These are phyloP conservation scores for Pimephales promelas DNA, from an alignment of 2,113 vertebrate species.

Conservation along the genomic window DNA sequence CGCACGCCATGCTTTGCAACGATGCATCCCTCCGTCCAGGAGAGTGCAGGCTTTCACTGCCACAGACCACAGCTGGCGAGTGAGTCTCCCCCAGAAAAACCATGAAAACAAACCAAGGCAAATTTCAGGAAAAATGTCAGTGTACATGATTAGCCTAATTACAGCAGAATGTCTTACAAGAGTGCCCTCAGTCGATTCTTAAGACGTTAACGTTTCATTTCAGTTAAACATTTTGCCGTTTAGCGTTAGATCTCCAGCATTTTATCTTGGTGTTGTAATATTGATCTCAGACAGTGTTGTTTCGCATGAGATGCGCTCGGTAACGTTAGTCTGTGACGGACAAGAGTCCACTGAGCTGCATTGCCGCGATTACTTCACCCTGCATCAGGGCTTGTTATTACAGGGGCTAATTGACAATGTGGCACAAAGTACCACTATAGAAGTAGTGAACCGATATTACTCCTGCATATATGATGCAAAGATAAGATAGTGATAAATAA, in stretches of 20 bases:
- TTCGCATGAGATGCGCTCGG: background rate
- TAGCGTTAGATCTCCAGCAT: background rate
- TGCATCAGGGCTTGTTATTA: background rate
- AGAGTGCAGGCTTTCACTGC: slow-evolving; percentile 53
- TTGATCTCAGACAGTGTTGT: background rate
- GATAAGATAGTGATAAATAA: background rate
- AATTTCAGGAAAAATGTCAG: background rate
- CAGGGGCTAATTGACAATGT: background rate
- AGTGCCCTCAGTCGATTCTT: background rate
- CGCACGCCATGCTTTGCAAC: background rate
- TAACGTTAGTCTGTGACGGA: background rate
- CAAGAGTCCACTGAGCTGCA: slow-evolving; percentile 3
- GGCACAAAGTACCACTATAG: no score
- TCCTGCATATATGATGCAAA: background rate
- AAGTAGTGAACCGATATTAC: background rate
- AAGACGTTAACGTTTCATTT: background rate
- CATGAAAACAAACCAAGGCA: slow-evolving; percentile 37
- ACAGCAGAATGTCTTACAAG: background rate
- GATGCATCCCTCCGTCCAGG: slow-evolving; percentile 48
- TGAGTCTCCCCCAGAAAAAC: slow-evolving; percentile 2
- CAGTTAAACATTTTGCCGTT: background rate
- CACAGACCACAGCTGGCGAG: background rate
- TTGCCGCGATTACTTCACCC: slow-evolving; percentile 1
- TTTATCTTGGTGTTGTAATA: background rate
- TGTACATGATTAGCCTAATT: background rate